Evolutionary conservation across 1,140 invertebrate genomes (phyloP).

Genomic region (Rhopalosiphum padi): DNA sequence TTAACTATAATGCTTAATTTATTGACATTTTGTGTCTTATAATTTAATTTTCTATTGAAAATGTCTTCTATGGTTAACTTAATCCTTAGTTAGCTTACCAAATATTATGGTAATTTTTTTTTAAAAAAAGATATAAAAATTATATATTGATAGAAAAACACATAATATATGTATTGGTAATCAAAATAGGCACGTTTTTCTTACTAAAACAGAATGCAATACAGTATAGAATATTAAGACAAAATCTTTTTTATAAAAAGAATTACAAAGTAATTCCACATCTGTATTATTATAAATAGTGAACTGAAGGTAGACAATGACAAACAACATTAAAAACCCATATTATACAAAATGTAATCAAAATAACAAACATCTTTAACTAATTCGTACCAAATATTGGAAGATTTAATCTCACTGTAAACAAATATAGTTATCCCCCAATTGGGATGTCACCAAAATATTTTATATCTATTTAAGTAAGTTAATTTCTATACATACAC

Average conservation of each 20-base stretch:
- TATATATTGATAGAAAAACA: slow-evolving; percentile 26
- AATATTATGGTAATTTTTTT: background rate
- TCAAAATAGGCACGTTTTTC: slow-evolving; percentile 45
- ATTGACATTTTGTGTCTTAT: slow-evolving; percentile 22
- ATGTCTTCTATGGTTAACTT: slow-evolving; percentile 4
- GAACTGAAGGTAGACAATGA: slow-evolving; percentile 24
- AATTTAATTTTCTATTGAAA: background rate
- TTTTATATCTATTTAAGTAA: background rate
- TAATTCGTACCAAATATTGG: slow-evolving; percentile 26
- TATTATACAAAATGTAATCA: slow-evolving; percentile 25
- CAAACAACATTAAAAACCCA: slow-evolving; percentile 47
- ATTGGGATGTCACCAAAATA: background rate
- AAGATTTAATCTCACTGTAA: slow-evolving; percentile 1
- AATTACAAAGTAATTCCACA: background rate
- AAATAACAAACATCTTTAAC: slow-evolving; percentile 30
- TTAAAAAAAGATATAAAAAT: slow-evolving; percentile 24
- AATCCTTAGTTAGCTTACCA: slow-evolving; percentile 24
- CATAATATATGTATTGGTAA: slow-evolving; percentile 47
- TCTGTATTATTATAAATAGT: slow-evolving; percentile 21
- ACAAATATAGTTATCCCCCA: background rate
- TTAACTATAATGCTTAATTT: slow-evolving; percentile 28
- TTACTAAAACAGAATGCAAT: slow-evolving; percentile 38
- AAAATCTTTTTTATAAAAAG: background rate
- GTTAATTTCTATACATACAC: background rate
- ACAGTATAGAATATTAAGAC: slow-evolving; percentile 41